A percentile compares a stretch with the other conserved stretches of the same genome.
Conservation (phyloP, 2,797 vertebrate species). For the Mycteria americana region DNA sequence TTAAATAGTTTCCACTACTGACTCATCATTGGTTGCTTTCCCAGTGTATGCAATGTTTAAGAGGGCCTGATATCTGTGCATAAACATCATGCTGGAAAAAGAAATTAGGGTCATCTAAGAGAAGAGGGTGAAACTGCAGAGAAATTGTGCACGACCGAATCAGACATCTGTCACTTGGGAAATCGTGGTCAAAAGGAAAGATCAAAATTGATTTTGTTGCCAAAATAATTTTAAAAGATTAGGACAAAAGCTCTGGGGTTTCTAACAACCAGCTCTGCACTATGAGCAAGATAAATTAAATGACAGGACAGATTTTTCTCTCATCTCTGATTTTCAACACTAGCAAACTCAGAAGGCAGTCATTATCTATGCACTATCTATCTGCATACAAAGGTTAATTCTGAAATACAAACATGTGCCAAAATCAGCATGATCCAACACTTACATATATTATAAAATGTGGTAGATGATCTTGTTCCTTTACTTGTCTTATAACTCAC, state of each 20-base stretch:
- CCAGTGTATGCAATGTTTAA: conserved; percentile 4
- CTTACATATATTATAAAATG: neutral
- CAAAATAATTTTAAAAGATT: neutral
- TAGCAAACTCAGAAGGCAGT: neutral
- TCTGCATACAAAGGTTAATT: neutral
- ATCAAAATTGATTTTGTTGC: neutral
- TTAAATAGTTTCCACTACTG: conserved; percentile 62
- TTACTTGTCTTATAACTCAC: neutral
- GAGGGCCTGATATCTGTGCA: conserved; percentile 4
- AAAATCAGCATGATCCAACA: neutral
- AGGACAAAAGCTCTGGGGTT: neutral
- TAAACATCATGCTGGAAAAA: conserved; percentile 13
- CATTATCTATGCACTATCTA: neutral
- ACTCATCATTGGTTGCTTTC: conserved; percentile 48
- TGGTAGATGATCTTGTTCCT: neutral
- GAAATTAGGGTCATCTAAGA: neutral
- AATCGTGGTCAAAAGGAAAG: neutral
- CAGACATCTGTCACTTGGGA: neutral
- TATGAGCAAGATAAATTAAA: neutral
- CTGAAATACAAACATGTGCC: neutral
- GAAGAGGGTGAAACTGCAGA: neutral
- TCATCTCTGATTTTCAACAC: neutral
- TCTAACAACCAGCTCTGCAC: neutral
- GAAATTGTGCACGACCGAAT: neutral
- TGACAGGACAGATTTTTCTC: neutral